These are phyloP conservation scores for Dromiciops gliroides DNA, from an alignment of 2,113 vertebrate species.

Conservation along the genomic window DNA sequence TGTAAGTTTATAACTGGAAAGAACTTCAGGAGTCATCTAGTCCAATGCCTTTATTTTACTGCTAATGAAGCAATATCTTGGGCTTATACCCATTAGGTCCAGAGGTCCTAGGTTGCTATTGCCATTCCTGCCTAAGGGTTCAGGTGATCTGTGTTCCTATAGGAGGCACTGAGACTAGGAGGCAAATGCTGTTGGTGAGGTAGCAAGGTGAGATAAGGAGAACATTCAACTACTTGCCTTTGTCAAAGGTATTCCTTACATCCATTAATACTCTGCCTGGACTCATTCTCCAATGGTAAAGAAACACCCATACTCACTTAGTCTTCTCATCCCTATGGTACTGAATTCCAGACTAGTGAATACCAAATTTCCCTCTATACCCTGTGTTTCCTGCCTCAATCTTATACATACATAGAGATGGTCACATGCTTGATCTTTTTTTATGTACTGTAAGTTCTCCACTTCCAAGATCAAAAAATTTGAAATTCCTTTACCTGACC, in stretches of 20 bases:
- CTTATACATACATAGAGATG: not conserved
- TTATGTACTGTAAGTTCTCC: not conserved
- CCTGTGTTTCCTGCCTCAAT: not conserved
- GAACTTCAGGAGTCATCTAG: not conserved
- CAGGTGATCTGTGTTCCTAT: not conserved
- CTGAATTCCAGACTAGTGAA: not conserved
- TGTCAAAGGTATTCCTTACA: not conserved
- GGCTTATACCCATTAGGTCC: not conserved
- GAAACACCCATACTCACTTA: not conserved
- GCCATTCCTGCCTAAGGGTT: not conserved
- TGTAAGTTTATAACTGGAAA: not conserved
- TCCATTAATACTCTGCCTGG: not conserved
- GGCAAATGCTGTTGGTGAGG: not conserved
- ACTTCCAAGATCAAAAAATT: not conserved
- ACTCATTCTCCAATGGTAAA: not conserved
- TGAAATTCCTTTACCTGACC: not conserved
- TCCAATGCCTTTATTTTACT: not conserved
- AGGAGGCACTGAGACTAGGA: not conserved
- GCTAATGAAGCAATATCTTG: not conserved
- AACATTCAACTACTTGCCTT: not conserved
- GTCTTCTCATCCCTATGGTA: not conserved
- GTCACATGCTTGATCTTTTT: not conserved
- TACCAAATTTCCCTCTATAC: not conserved
- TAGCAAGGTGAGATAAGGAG: not conserved
- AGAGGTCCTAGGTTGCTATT: not conserved